Evolutionary conservation across 2,113 vertebrate genomes (phyloP).

Genomic region (Oplegnathus fasciatus): DNA sequence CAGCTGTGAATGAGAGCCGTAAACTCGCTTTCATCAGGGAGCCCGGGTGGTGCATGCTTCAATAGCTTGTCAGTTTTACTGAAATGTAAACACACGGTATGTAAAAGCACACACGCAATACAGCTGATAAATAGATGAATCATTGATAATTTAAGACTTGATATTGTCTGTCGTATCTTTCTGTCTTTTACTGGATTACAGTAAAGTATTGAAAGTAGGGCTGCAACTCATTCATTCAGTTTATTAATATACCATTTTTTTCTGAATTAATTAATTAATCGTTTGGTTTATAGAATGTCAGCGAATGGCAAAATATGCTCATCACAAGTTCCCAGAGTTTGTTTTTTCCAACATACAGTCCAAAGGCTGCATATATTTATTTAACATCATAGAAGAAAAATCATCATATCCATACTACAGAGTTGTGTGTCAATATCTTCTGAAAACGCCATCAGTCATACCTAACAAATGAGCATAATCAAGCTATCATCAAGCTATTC

Average conservation of each 20-base stretch:
- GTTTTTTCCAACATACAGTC: neutral
- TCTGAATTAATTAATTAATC: neutral
- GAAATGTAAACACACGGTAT: neutral
- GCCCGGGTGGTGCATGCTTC: neutral
- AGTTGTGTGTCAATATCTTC: neutral
- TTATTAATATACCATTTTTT: neutral
- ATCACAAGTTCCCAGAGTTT: neutral
- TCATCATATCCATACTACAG: neutral
- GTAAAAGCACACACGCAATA: neutral
- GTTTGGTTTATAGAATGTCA: neutral
- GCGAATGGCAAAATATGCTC: neutral
- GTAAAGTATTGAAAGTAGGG: neutral
- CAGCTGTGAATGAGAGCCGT: slow-evolving; percentile 49
- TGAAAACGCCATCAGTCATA: neutral
- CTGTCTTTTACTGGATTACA: neutral
- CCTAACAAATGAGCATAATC: neutral
- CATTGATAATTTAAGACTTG: neutral
- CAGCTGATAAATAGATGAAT: neutral
- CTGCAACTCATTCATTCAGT: neutral
- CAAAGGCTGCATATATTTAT: neutral
- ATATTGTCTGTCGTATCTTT: neutral
- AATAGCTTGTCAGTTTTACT: neutral
- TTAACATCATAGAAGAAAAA: neutral
- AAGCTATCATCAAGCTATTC: neutral
- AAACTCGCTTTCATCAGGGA: slow-evolving; percentile 17